Evolutionary conservation across 2,113 vertebrate genomes (phyloP).

Genomic region (Microtus richardsoni): DNA sequence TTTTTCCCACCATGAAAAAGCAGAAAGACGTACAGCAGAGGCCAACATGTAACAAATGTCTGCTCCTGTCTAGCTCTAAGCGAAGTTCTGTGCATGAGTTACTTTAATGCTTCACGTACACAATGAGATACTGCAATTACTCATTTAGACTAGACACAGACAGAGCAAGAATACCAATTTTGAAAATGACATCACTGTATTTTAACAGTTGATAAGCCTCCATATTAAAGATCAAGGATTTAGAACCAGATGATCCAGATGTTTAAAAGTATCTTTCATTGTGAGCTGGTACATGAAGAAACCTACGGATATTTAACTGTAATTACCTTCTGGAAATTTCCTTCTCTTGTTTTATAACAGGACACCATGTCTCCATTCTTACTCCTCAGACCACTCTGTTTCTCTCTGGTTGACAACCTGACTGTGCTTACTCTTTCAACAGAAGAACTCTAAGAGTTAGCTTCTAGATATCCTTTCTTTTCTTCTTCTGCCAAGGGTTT

Average conservation of each 20-base stretch:
- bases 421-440: not conserved
- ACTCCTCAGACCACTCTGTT: not conserved
- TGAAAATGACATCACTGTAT: not conserved
- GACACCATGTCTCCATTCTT: not conserved
- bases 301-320: not conserved
- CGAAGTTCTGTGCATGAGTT: not conserved
- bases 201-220: not conserved
- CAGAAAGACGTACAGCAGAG: not conserved
- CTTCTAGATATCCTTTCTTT: not conserved
- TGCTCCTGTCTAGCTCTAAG: not conserved
- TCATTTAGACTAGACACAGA: slow-evolving; percentile 13
- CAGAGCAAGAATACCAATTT: not conserved
- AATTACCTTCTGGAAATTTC: not conserved
- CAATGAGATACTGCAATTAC: not conserved
- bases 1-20: slow-evolving; percentile 2
- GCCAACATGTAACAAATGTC: slow-evolving; percentile 20
- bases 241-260: not conserved
- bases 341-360: not conserved
- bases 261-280: slow-evolving; percentile 41
- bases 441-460: not conserved
- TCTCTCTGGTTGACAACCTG: not conserved
- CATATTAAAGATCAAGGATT: not conserved
- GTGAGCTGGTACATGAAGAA: slow-evolving; percentile 21
- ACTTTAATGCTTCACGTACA: not conserved
- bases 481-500: not conserved